Conservation (phyloP, 1,140 invertebrate genomes). For the Phymastichus coffea region DNA sequence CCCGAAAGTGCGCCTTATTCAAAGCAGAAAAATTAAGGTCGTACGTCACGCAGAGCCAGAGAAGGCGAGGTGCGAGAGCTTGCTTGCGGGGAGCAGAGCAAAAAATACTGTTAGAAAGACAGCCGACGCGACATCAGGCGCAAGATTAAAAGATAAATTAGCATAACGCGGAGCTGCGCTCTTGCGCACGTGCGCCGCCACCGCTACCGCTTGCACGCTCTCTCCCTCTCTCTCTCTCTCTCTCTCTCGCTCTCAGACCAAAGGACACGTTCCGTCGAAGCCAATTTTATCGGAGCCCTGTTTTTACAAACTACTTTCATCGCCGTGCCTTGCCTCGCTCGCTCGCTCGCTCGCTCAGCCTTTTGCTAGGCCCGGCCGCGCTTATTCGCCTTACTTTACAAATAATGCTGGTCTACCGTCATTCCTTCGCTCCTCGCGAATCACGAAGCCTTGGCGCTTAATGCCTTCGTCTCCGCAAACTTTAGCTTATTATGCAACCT, state of each 20-base stretch:
- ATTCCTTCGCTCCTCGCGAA: too few relatives aligned
- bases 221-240: too few relatives aligned
- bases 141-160: slow-evolving; percentile 50
- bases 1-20: slow-evolving; percentile 6
- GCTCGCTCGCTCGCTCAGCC: too few relatives aligned
- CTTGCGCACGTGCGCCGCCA: slow-evolving; percentile 7
- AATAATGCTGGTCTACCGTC: too few relatives aligned
- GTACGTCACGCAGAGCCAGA: too few relatives aligned
- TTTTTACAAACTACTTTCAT: neutral
- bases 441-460: too few relatives aligned
- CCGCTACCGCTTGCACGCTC: too few relatives aligned
- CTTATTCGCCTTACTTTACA: too few relatives aligned
- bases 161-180: slow-evolving; percentile 44
- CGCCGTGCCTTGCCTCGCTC: too few relatives aligned
- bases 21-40: slow-evolving; percentile 12
- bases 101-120: slow-evolving; percentile 34
- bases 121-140: slow-evolving; percentile 31
- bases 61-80: neutral
- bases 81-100: slow-evolving; percentile 19
- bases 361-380: too few relatives aligned
- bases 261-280: neutral
- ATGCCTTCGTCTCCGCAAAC: too few relatives aligned
- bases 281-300: neutral
- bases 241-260: neutral
- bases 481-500: too few relatives aligned